Percentiles rank a stretch among this genome's conserved stretches.
These are phyloP conservation scores for Tanaodytes sp. DNA, from an alignment of 2,888 invertebrate species.

Conservation along the genomic window DNA sequence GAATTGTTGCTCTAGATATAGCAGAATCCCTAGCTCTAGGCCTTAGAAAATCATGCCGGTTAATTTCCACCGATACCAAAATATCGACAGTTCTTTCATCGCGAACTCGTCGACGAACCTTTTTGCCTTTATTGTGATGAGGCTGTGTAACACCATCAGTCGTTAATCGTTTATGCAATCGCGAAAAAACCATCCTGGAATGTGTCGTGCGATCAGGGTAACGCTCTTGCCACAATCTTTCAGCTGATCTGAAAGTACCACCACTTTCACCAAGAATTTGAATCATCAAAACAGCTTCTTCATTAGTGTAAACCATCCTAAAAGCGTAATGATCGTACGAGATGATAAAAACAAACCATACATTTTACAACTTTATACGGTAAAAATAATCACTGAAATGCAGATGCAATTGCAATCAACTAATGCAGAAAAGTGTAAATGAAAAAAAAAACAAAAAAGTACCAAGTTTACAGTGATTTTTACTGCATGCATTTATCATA, in stretches of 20 bases:
- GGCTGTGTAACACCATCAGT: conserved; percentile 6
- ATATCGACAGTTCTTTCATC: conserved; percentile 5
- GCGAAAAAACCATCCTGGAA: conserved; percentile 1
- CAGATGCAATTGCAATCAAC: no score
- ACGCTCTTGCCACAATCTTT: conserved; percentile 13
- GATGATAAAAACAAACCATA: no score
- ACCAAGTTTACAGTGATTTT: no score
- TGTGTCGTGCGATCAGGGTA: conserved; percentile 7
- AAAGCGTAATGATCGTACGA: no score
- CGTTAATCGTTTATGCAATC: not conserved
- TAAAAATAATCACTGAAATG: no score
- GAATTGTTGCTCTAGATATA: conserved; percentile 1
- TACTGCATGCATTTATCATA: no score
- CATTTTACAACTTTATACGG: no score
- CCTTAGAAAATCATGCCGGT: conserved; percentile 6
- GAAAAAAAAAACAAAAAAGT: no score
- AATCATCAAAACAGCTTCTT: conserved; percentile 6
- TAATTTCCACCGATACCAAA: conserved; percentile 1
- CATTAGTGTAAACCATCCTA: conserved; percentile 2
- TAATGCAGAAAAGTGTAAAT: no score
- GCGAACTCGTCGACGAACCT: not conserved
- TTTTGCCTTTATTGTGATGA: conserved; percentile 6
- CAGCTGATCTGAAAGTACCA: not conserved
- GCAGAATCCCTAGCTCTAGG: conserved; percentile 10
- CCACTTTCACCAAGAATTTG: conserved; percentile 3